These are phyloP conservation scores for Danio aesculapii DNA, from an alignment of 2,797 vertebrate species.

Conservation along the genomic window DNA sequence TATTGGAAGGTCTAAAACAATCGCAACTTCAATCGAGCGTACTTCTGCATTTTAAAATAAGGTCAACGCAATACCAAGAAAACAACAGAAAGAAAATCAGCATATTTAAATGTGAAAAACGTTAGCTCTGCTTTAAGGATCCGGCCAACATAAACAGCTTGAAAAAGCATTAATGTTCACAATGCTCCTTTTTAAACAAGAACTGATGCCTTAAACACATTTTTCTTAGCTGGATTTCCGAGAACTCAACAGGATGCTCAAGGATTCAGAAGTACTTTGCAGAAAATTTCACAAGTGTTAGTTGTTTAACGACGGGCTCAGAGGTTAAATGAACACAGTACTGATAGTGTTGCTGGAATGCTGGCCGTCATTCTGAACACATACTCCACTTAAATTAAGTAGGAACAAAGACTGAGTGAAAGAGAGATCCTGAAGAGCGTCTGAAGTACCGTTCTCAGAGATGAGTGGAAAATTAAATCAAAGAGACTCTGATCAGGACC, in stretches of 20 bases:
- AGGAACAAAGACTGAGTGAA: conserved; percentile 38
- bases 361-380: conserved; percentile 19
- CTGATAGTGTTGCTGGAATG: conserved; percentile 21
- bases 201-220: conserved; percentile 1
- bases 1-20: too few species aligned
- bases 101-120: too few species aligned
- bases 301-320: neutral
- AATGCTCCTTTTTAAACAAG: too few species aligned
- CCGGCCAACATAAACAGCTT: too few species aligned
- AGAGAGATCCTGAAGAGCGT: conserved; percentile 21
- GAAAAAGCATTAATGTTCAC: too few species aligned
- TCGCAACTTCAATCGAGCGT: too few species aligned
- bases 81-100: too few species aligned
- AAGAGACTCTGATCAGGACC: conserved; percentile 49
- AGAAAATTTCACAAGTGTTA: neutral
- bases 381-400: conserved; percentile 36
- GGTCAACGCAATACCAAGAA: too few species aligned
- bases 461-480: conserved; percentile 57
- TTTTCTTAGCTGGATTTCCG: neutral
- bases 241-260: neutral
- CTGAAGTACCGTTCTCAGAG: conserved; percentile 44
- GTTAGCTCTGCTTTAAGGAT: too few species aligned
- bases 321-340: conserved; percentile 24
- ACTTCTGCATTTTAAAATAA: too few species aligned
- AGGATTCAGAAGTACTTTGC: neutral